Evolutionary conservation across 2,797 vertebrate species (phyloP).

Genomic region (Tenualosa thibaudeaui): DNA sequence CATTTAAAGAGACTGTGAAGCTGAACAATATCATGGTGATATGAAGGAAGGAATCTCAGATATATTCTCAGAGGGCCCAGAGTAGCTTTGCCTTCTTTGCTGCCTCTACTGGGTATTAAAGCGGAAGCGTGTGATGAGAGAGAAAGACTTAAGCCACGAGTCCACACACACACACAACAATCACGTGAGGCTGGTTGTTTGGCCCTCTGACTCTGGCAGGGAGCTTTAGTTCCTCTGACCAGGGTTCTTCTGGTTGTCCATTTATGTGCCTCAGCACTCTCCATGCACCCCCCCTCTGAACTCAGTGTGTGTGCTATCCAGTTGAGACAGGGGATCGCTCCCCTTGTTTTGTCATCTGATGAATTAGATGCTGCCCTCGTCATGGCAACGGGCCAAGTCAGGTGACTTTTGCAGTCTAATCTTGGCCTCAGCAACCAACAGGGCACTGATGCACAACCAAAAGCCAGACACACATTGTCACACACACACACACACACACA

Average conservation of each 20-base stretch:
- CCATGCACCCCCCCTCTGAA: neutral
- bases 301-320: neutral
- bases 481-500: neutral
- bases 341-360: neutral
- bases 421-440: neutral
- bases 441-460: constrained; percentile 15
- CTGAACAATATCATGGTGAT: neutral
- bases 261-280: neutral
- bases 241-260: neutral
- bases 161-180: neutral
- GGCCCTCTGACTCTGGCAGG: neutral
- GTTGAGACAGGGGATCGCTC: neutral
- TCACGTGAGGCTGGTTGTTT: neutral
- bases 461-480: neutral
- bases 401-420: neutral
- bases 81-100: neutral
- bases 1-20: neutral
- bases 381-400: neutral
- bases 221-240: neutral
- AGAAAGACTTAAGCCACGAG: neutral
- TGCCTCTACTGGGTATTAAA: neutral
- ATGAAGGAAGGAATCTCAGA: neutral
- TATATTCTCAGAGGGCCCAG: neutral
- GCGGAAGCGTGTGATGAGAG: neutral
- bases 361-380: neutral